Base-by-base conservation (phyloP, 2,113 vertebrate genomes). In the Tursiops truncatus region DNA sequence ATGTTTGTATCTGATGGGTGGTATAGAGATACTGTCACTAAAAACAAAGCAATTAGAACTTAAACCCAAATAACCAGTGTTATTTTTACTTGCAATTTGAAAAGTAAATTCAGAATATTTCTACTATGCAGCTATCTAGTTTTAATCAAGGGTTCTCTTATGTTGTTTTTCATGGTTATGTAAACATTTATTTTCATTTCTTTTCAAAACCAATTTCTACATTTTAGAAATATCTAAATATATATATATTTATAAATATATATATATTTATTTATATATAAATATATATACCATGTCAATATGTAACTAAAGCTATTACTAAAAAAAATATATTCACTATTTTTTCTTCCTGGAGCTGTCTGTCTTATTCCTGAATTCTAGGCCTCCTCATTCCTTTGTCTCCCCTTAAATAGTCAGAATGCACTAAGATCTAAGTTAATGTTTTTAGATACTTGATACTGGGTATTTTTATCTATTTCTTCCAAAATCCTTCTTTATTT, bases 191-290 rank as follows among this genome's bases (percentile, higher is more conserved):
- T 89, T 95, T 91, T 1, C 8, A 17, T 94, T 93, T 93, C 63
- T 71, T 95, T 73, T 53, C 17, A 63, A 96, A 96, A 58, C 0
- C 3, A 63, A 65, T 86, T 88, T 26, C 25, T 63, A 76, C 8
- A 80, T 44, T 97, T 94, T 95, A 77, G 36, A 94, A 95, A 70
- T 92, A 92, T 25, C 25, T 21, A 58, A 41, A 41, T 41, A 41
- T 41, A 41, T 41, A 41, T 41, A 41, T 41, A 41, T 41, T 41
- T 41, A 41, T 41, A 41, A 41, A 41, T 41, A 41, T 41, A 6
- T 41, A 41, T 41, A 41, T 41, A 41, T 41, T 41, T 41, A 41
- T 41, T 41, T 41, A 41, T 41, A 41, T 41, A 41, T 41, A 41
- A 41, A 41, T 41, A 41, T 41, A 76, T 76, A 58, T 3, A 70